Conservation (phyloP, 2,888 invertebrate genomes). For the Micropterix aruncella region DNA sequence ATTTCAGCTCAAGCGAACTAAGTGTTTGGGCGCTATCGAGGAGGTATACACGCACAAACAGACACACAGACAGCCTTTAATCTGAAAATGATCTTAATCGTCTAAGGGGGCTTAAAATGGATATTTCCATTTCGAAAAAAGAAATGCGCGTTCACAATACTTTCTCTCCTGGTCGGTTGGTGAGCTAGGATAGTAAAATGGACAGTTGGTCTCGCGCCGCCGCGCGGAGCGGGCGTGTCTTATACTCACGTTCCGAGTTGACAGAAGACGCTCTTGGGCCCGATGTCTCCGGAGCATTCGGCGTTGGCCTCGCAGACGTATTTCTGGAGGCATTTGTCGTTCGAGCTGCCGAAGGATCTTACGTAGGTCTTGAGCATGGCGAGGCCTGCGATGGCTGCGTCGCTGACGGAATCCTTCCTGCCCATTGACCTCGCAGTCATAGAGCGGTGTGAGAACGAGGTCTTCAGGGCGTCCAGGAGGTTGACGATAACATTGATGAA, state of each 20-base stretch:
- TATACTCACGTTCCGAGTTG: conserved; percentile 84
- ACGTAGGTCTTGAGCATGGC: conserved; percentile 84
- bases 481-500: conserved; percentile 88
- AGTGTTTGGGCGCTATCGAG: no score
- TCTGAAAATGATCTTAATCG: no score
- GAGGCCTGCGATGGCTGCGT: conserved; percentile 78
- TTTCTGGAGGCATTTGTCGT: conserved; percentile 75
- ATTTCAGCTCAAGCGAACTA: no score
- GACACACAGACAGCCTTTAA: no score
- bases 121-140: no score
- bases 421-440: conserved; percentile 73
- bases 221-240: no score
- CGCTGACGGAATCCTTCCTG: conserved; percentile 77
- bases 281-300: conserved; percentile 71
- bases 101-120: no score
- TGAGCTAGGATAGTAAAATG: no score
- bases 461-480: conserved; percentile 81
- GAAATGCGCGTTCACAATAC: no score
- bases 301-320: conserved; percentile 83
- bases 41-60: no score
- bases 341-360: conserved; percentile 59
- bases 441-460: conserved; percentile 85
- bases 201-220: no score
- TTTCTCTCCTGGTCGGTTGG: no score
- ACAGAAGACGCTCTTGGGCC: conserved; percentile 76